phyloP scores from a whole-genome alignment of 2,113 vertebrate genomes.

The Dromaius novaehollandiae region DNA sequence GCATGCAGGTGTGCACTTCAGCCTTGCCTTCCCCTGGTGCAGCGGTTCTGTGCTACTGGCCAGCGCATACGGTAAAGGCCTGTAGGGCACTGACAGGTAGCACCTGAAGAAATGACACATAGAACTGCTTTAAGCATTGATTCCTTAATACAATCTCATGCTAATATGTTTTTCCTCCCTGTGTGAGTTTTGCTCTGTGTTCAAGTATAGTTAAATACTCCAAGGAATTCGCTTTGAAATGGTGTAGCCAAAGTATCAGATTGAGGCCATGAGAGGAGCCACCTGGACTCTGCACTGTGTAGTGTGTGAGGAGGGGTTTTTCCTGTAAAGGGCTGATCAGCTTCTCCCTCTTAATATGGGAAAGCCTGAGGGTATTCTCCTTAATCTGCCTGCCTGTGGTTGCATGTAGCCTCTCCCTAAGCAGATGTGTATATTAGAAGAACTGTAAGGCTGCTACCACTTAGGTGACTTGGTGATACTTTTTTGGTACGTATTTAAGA shows the following conservation, averaged over 20 bases:
- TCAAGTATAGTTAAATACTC: no score
- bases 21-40: accelerated
- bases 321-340: not conserved
- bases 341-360: not conserved
- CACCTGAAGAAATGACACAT: not conserved
- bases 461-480: not conserved
- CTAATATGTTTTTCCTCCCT: not conserved
- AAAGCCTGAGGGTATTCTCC: not conserved
- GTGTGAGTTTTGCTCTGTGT: not conserved
- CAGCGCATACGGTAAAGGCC: no score
- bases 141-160: not conserved
- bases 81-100: no score
- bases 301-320: no score
- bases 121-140: not conserved
- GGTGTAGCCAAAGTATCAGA: no score
- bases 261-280: not conserved
- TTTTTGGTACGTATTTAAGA: not conserved
- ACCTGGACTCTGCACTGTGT: no score
- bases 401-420: not conserved
- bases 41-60: not conserved
- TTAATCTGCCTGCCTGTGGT: not conserved
- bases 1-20: not conserved
- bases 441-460: not conserved
- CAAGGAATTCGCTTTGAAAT: no score
- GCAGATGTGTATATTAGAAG: not conserved